Evolutionary conservation across 2,113 vertebrate genomes (phyloP).

Genomic region (Chionodraco myersi): DNA sequence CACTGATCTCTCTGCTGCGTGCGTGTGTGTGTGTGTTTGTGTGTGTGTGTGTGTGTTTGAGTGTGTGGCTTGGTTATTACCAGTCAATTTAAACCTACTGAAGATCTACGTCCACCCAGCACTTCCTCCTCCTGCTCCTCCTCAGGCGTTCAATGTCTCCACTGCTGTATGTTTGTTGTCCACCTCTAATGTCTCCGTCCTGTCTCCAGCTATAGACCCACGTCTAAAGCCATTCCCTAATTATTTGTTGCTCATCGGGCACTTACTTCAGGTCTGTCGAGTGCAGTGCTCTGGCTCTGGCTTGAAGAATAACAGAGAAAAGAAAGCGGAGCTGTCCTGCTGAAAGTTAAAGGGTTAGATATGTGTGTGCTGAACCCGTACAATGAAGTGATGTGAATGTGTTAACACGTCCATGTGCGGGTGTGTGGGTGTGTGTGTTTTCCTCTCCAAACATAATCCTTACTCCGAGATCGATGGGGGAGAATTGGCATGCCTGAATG

Average conservation of each 20-base stretch:
- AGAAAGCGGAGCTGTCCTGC: conserved; percentile 64
- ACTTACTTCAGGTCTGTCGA: conserved; percentile 65
- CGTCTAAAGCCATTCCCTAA: conserved; percentile 65
- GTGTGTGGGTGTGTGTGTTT: conserved; percentile 42
- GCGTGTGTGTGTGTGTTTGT: conserved; percentile 41
- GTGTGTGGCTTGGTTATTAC: conserved; percentile 65
- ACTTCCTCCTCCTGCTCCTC: conserved; percentile 69
- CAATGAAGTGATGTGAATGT: neutral
- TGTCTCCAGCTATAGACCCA: conserved; percentile 40
- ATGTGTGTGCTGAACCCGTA: conserved; percentile 40
- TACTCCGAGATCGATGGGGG: conserved; percentile 57
- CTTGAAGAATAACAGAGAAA: conserved; percentile 27
- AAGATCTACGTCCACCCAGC: conserved; percentile 74
- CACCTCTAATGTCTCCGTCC: conserved; percentile 36
- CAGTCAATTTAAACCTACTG: conserved; percentile 72
- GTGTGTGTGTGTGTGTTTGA: conserved; percentile 40
- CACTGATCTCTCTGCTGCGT: conserved; percentile 81
- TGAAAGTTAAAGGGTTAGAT: conserved; percentile 69
- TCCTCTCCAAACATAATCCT: conserved; percentile 54
- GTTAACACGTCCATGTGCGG: conserved; percentile 2
- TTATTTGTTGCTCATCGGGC: conserved; percentile 59
- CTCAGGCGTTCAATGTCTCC: conserved; percentile 69
- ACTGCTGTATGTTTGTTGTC: conserved; percentile 47
- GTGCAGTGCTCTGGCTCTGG: conserved; percentile 57
- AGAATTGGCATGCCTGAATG: conserved; percentile 74